phyloP scores from a whole-genome alignment of 2,797 vertebrate genomes.

The Mycteria americana region DNA sequence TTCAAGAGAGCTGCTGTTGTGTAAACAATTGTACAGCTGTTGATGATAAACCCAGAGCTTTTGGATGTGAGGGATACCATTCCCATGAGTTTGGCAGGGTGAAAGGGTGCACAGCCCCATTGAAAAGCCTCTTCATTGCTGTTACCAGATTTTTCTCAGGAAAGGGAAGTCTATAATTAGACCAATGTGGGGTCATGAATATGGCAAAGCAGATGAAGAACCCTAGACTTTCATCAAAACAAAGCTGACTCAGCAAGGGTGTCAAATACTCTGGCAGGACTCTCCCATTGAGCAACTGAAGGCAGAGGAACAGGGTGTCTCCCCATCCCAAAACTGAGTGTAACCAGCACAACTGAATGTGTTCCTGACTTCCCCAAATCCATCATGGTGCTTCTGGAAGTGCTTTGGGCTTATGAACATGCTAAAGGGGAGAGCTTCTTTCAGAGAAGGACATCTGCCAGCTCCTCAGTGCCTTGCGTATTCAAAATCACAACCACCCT shows the following conservation, averaged over 20 bases:
- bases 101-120: neutral
- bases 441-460: neutral
- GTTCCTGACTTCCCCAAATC: neutral
- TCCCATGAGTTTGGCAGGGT: neutral
- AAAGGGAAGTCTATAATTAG: neutral
- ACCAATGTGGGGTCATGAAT: neutral
- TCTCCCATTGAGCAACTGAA: neutral
- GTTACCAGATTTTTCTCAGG: neutral
- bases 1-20: neutral
- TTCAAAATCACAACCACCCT: neutral
- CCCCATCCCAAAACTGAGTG: neutral
- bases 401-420: neutral
- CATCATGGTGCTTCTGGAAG: neutral
- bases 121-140: neutral
- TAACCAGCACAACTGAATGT: neutral
- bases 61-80: neutral
- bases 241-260: neutral
- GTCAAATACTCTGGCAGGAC: neutral
- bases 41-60: neutral
- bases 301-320: neutral
- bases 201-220: neutral
- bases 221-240: neutral
- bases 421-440: neutral
- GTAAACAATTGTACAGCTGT: neutral
- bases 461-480: neutral